phyloP scores from a whole-genome alignment of 2,797 vertebrate genomes.

The Chelmon rostratus region DNA sequence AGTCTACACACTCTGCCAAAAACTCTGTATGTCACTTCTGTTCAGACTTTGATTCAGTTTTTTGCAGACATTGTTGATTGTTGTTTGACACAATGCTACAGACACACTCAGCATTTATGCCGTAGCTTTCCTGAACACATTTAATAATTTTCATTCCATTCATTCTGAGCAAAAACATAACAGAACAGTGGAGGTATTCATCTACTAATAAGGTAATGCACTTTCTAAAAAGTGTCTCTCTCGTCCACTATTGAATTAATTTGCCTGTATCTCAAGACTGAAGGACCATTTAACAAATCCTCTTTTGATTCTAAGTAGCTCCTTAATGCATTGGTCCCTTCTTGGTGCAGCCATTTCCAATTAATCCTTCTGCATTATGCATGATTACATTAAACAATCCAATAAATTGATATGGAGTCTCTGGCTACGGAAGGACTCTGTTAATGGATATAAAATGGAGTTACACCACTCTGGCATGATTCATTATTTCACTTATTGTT shows the following conservation, averaged over 20 bases:
- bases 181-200: conserved; percentile 50
- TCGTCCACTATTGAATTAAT: conserved; percentile 79
- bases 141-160: conserved; percentile 9
- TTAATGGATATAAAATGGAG: conserved; percentile 87
- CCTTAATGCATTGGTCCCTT: conserved; percentile 82
- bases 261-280: conserved; percentile 79
- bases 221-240: conserved; percentile 69
- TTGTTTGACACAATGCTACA: conserved; percentile 1
- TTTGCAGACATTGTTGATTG: neutral
- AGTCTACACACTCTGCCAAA: conserved; percentile 5
- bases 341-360: conserved; percentile 83
- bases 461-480: conserved; percentile 72
- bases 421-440: conserved; percentile 77
- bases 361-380: conserved; percentile 87
- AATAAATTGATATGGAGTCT: conserved; percentile 86
- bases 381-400: conserved; percentile 88
- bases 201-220: conserved; percentile 71
- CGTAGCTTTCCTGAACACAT: conserved; percentile 22
- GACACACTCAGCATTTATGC: neutral
- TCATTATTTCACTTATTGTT: conserved; percentile 74
- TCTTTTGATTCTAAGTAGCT: conserved; percentile 83
- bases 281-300: conserved; percentile 84
- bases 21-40: neutral
- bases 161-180: conserved; percentile 37
- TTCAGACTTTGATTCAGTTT: conserved; percentile 2